Evolutionary conservation across 2,888 invertebrate genomes (phyloP), one percentile per base, ranked within the genome.

Genomic region (Agrypnus murinus): DNA sequence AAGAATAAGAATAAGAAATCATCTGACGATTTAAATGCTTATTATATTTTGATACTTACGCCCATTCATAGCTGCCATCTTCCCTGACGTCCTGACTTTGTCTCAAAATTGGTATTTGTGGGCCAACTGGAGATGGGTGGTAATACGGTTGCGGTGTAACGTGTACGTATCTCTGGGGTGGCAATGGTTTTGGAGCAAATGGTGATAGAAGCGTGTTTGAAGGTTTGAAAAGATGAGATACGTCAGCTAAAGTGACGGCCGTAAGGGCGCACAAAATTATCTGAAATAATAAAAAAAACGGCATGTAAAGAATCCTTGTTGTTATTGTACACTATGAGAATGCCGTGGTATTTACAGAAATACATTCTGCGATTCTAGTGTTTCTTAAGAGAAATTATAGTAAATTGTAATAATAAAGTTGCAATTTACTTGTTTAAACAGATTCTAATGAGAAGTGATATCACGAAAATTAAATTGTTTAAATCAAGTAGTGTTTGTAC

Each of bases 51-150:
- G 43, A 14, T 72, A 83, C 85, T 85, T 82, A 89, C 89, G 79
- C 81, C 79, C 87, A 88, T 74, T 76, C 82, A 82, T 86, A 89
- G 69, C 83, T 84, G 68, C 89, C 89, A 72, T 89, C 88, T 15
- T 86, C 86, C 38, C 79, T 80, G 34, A 84, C 78, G 9, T 87
- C 87, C 62, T 84, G 86, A 25, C 86, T 85, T 74, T 84, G 86
- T 32, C 83, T 81, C n/a, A 87, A 58, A 53, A 85, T 84, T 14
- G 79, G 78, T 68, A 87, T 86, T 25, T 76, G 69, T 63, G 79
- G 80, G 60, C 86, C 86, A 3, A 72, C 71, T 15, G 36, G 25
- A 67, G 43, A 60, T 7, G 76, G 69, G 12, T 40, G 15, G n/a
- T 36, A 4, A 17, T n/a, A 4, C 1, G 58, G n/a, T 25, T 38